phyloP scores from a whole-genome alignment of 2,888 invertebrate species.

The Venusia cambrica region DNA sequence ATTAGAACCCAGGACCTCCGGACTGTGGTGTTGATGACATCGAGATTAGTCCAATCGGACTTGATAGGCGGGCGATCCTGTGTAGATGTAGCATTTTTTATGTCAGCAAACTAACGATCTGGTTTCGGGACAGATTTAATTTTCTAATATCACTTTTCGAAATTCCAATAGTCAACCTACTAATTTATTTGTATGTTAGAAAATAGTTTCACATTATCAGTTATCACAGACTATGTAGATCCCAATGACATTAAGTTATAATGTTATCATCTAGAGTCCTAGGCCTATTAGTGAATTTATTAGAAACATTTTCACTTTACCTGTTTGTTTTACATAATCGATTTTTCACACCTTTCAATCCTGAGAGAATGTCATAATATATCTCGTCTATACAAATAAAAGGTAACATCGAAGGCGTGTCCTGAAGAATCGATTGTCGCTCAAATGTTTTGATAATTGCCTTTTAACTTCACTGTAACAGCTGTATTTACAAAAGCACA shows the following conservation, averaged over 20 bases:
- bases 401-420: slow-evolving; percentile 2
- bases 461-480: slow-evolving; percentile 13
- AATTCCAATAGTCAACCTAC: slow-evolving; percentile 2
- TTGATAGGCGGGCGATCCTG: too few species aligned
- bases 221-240: slow-evolving; percentile 12
- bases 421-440: slow-evolving; percentile 27
- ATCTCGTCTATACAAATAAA: slow-evolving; percentile 1
- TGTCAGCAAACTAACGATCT: slow-evolving; percentile 2
- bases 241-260: slow-evolving; percentile 14
- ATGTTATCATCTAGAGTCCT: slow-evolving; percentile 8
- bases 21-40: too few species aligned
- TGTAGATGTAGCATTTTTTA: too few species aligned
- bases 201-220: too few species aligned
- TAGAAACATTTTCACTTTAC: slow-evolving; percentile 7
- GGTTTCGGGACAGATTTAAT: slow-evolving; percentile 13
- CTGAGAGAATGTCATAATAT: not conserved
- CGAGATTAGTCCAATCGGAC: too few species aligned
- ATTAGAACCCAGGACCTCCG: too few species aligned
- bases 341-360: slow-evolving; percentile 37
- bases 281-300: not conserved
- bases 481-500: slow-evolving; percentile 30
- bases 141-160: not conserved
- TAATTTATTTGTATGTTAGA: too few species aligned
- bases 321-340: slow-evolving; percentile 29
- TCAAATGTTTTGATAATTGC: slow-evolving; percentile 23